Evolutionary conservation across 2,797 vertebrate species (phyloP), one percentile per base, ranked within the genome.

Genomic region (Knipowitschia caucasica): DNA sequence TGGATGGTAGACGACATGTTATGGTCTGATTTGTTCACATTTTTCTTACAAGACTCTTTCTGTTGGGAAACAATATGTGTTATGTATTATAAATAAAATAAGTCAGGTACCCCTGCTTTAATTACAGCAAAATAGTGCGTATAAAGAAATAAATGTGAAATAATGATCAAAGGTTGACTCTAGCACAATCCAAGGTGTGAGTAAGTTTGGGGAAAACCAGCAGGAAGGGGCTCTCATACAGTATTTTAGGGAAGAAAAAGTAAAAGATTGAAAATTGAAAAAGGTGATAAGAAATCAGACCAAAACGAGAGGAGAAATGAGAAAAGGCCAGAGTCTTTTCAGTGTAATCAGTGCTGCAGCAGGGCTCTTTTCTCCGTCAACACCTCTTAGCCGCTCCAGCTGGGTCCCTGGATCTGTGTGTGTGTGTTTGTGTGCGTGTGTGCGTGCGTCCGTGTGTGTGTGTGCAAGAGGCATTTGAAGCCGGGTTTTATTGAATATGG

Each of bases 301-400:
- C 27, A 49, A 42, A 11, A 56, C 5, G 2, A 7, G n/a, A 30
- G 3, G 26, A 27, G 23, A 34, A n/a, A 18, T 20, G 36, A 44
- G 33, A 42, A 46, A 47, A 1, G 26, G 54, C 29, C 46, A 43
- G 12, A 52, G 54, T 56, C 64, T 35, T 64, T 64, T 80, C 75
- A 63, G 47, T 66, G 64, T 76, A 84, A 87, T 84, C 79, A 79
- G 62, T 62, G 67, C 20, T 73, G 69, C 89, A 90, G 86, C 78
- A 81, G 85, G 50, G 53, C 69, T 68, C 64, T 70, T 49, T 71
- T 71, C 79, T 91, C 90, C 63, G 81, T 90, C 87, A 90, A 75
- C 88, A 86, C 78, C 71, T 86, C 59, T 62, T 61, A 71, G 71
- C 53, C 58, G 29, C 5, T 71, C 67, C 82, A 89, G 82, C 81